phyloP scores from a whole-genome alignment of 2,797 vertebrate species.

The Pogonophryne albipinna region DNA sequence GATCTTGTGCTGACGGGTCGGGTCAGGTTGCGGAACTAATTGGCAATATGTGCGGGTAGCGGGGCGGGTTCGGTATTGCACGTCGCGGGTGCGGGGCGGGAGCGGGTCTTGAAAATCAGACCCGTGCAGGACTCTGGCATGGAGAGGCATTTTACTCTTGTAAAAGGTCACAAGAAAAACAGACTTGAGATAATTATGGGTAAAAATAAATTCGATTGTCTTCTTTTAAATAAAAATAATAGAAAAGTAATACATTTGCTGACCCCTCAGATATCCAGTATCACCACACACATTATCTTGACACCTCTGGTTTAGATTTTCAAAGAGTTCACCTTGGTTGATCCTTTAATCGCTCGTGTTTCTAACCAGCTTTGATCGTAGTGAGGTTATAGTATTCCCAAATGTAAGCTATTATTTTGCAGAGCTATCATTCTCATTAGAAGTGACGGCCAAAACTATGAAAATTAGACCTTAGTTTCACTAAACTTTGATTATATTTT shows the following conservation, averaged over 20 bases:
- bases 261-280: neutral
- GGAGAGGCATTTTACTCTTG: neutral
- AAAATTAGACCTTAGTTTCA: constrained; percentile 21
- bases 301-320: neutral
- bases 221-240: neutral
- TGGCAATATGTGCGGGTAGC: too few species aligned
- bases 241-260: too few species aligned
- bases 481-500: constrained; percentile 44
- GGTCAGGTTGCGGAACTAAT: too few species aligned
- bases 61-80: too few species aligned
- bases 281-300: too few species aligned
- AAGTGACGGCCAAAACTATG: constrained; percentile 5
- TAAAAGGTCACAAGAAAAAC: neutral
- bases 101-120: too few species aligned
- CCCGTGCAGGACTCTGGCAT: too few species aligned
- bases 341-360: constrained; percentile 1
- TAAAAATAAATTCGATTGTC: neutral
- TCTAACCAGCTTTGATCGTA: constrained; percentile 8
- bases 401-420: constrained; percentile 3
- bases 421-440: neutral
- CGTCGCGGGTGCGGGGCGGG: too few species aligned
- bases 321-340: neutral
- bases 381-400: constrained; percentile 15
- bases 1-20: too few species aligned
- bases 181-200: too few species aligned